Percentiles rank a stretch among this genome's conserved stretches.
Evolutionary conservation across 2,888 invertebrate species (phyloP).

Genomic region (Watsonalla cultraria): DNA sequence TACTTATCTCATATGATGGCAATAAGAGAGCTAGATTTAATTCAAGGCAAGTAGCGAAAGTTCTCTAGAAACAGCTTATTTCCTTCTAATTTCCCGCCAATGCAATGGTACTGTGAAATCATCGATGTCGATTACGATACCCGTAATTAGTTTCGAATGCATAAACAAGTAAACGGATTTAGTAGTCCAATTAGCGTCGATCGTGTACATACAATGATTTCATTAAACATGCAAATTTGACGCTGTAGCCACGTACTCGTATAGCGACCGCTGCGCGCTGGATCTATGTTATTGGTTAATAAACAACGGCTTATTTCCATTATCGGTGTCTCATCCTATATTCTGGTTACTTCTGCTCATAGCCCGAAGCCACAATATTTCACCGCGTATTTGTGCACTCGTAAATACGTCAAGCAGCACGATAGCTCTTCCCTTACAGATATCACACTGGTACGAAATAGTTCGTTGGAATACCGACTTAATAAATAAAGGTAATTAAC

Average conservation of each 20-base stretch:
- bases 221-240: slow-evolving; percentile 67
- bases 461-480: neutral
- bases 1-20: too few species aligned
- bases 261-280: slow-evolving; percentile 34
- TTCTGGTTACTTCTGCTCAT: neutral
- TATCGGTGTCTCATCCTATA: slow-evolving; percentile 4
- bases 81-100: slow-evolving; percentile 6
- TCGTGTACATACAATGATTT: slow-evolving; percentile 63
- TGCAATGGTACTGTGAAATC: slow-evolving; percentile 2
- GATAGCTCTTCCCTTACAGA: neutral
- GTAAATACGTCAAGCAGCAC: neutral
- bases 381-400: neutral
- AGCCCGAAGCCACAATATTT: neutral
- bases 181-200: slow-evolving; percentile 56
- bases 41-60: too few species aligned
- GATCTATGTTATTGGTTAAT: slow-evolving; percentile 31
- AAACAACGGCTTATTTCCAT: slow-evolving; percentile 22
- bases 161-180: slow-evolving; percentile 55
- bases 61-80: neutral
- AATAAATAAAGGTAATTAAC: too few species aligned
- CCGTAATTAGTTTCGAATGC: slow-evolving; percentile 48
- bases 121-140: slow-evolving; percentile 34
- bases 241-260: slow-evolving; percentile 39
- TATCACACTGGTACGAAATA: neutral
- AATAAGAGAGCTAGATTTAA: too few species aligned